A percentile compares a stretch with the other conserved stretches of the same genome.
Evolutionary conservation across 2,797 vertebrate genomes (phyloP).

Genomic region (Spinus pinus): DNA sequence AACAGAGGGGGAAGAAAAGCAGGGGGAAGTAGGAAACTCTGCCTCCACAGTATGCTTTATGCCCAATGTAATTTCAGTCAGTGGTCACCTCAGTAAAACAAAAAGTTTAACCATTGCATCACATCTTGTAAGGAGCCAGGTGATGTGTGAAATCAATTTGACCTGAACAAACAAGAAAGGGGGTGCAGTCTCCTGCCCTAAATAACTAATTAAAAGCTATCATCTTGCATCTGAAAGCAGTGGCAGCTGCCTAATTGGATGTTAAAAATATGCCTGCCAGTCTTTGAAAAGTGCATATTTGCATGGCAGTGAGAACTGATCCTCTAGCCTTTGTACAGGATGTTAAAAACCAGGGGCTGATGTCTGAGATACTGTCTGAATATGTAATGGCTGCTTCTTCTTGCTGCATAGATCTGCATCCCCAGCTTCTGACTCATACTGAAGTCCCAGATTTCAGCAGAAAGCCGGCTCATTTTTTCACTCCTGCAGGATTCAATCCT

Average conservation of each 20-base stretch:
- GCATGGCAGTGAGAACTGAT: background rate
- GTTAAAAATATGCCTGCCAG: background rate
- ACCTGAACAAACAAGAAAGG: background rate
- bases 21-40: background rate
- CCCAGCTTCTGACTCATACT: constrained; percentile 36
- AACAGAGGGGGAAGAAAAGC: background rate
- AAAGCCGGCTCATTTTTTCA: background rate
- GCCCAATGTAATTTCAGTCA: background rate
- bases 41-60: background rate
- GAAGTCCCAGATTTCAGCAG: background rate
- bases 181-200: background rate
- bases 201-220: constrained; percentile 2
- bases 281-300: background rate
- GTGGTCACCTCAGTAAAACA: background rate
- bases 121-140: background rate
- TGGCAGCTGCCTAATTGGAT: background rate
- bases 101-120: background rate
- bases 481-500: background rate
- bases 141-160: background rate
- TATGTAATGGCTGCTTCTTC: constrained; percentile 5
- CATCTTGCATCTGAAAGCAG: background rate
- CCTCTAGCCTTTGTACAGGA: background rate
- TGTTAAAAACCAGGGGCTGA: background rate
- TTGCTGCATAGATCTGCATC: background rate
- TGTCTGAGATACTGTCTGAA: background rate